These are phyloP conservation scores for Nomada ruficornis DNA, from an alignment of 2,888 invertebrate species.

Conservation along the genomic window DNA sequence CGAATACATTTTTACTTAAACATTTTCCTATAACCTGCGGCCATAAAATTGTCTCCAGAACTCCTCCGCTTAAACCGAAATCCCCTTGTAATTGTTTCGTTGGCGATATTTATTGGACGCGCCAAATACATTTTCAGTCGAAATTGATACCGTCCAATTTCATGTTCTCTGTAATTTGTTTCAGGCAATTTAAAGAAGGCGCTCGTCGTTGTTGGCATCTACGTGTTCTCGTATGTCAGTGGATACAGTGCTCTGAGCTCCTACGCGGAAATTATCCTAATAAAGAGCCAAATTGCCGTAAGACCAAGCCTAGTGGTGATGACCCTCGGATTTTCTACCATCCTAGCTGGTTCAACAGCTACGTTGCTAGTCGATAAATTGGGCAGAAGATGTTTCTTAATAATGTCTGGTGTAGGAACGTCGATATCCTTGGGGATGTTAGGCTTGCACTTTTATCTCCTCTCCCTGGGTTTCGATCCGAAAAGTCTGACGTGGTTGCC, in stretches of 20 bases:
- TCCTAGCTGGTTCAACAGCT: constrained; percentile 84
- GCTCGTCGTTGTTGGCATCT: constrained; percentile 83
- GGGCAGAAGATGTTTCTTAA: constrained; percentile 85
- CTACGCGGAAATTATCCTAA: constrained; percentile 83
- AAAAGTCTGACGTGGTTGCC: constrained; percentile 75
- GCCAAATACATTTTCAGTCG: background rate
- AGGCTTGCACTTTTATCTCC: constrained; percentile 77
- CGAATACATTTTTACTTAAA: constrained; percentile 20
- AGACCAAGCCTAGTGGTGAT: constrained; percentile 84
- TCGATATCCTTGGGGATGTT: constrained; percentile 75
- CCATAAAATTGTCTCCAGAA: background rate
- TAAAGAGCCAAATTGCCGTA: constrained; percentile 78
- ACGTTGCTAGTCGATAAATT: constrained; percentile 85
- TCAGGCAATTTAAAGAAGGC: constrained; percentile 83
- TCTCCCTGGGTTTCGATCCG: constrained; percentile 61
- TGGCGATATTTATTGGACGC: background rate
- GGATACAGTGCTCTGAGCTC: constrained; percentile 84
- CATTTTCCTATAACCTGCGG: background rate
- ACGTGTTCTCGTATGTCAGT: constrained; percentile 85
- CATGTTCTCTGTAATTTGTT: constrained; percentile 18
- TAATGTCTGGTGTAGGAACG: constrained; percentile 83
- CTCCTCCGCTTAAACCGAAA: too few species aligned
- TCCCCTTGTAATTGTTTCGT: background rate
- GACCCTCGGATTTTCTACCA: constrained; percentile 85
- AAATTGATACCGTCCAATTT: background rate